phyloP scores from a whole-genome alignment of 2,113 vertebrate species.

The Lynx canadensis region DNA sequence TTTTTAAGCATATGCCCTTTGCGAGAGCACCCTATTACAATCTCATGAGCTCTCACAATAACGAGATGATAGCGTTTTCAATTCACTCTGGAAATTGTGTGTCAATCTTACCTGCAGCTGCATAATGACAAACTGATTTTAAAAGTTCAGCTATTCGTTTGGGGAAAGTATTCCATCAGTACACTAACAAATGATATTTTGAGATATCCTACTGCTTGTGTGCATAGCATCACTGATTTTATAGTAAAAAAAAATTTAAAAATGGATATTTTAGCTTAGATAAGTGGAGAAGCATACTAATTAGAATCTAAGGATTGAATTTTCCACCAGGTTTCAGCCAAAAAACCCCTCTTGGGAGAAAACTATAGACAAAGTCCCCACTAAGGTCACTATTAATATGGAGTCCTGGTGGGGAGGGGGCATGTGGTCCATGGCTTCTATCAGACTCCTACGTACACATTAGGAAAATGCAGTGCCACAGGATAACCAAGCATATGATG shows the following conservation, averaged over 20 bases:
- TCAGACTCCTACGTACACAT: not conserved
- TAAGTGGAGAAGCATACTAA: not conserved
- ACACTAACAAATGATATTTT: not conserved
- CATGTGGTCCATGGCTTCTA: not conserved
- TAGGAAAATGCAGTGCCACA: not conserved
- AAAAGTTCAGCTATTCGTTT: slow-evolving; percentile 35
- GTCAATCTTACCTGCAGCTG: not conserved
- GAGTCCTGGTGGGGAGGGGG: not conserved
- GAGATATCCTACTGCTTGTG: not conserved
- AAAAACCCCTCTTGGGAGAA: not conserved
- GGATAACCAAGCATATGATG: not conserved
- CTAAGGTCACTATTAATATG: not conserved
- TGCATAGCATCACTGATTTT: not conserved
- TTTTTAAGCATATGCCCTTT: slow-evolving; percentile 22
- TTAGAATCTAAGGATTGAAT: not conserved
- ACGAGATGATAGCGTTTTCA: slow-evolving; percentile 6
- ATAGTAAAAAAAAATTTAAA: not conserved
- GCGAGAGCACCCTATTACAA: not conserved
- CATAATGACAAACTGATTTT: slow-evolving; percentile 4
- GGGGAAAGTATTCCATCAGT: not conserved
- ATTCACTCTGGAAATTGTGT: not conserved
- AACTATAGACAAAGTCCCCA: not conserved
- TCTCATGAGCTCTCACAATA: not conserved
- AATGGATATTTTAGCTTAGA: not conserved
- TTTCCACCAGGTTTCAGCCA: not conserved